Evolutionary conservation across 1,140 invertebrate species (phyloP).

Genomic region (Paraescarpia echinospica): DNA sequence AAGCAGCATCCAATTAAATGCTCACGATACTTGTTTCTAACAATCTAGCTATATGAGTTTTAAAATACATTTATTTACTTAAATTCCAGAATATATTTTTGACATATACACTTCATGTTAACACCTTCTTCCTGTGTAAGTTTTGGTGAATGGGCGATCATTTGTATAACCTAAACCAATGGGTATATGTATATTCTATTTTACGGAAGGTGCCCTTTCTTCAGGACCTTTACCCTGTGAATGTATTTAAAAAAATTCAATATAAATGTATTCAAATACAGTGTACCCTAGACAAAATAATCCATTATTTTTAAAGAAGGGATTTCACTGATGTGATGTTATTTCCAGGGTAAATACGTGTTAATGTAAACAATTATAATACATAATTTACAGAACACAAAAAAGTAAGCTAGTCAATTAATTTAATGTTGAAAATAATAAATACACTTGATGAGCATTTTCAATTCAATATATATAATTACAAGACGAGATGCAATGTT

Average conservation of each 20-base stretch:
- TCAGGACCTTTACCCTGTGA: neutral
- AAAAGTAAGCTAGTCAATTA: neutral
- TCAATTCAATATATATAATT: no score
- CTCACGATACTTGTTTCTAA: neutral
- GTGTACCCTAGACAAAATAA: neutral
- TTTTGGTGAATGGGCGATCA: neutral
- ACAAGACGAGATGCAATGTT: no score
- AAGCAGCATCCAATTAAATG: neutral
- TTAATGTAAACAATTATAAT: neutral
- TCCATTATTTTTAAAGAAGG: neutral
- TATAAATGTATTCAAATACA: neutral
- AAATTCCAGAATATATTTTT: neutral
- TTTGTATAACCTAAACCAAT: neutral
- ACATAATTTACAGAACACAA: neutral
- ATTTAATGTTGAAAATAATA: neutral
- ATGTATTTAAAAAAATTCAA: neutral
- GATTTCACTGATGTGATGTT: neutral
- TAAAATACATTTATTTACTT: neutral
- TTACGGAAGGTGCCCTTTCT: neutral
- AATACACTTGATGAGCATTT: no score
- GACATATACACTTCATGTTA: neutral
- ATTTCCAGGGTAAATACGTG: neutral
- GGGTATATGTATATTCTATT: neutral
- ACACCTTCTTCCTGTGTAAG: neutral
- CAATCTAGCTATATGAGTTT: neutral